phyloP scores from a whole-genome alignment of 1,140 invertebrate species.

The Choristoneura fumiferana region DNA sequence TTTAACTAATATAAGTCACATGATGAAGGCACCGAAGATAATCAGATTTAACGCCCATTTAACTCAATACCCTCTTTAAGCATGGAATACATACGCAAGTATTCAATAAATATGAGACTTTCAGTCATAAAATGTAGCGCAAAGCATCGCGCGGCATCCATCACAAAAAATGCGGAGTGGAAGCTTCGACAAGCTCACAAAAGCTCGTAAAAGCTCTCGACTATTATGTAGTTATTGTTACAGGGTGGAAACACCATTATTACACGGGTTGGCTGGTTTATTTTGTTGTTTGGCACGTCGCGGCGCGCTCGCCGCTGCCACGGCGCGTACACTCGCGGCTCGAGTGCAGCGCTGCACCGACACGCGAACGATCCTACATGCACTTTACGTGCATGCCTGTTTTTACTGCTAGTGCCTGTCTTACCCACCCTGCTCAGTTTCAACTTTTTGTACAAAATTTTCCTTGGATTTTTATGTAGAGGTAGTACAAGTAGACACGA shows the following conservation, averaged over 20 bases:
- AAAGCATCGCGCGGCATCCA: constrained; percentile 50
- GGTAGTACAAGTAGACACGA: neutral
- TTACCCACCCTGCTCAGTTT: neutral
- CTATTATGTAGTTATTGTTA: constrained; percentile 78
- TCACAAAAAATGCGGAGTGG: constrained; percentile 69
- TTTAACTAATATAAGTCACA: constrained; percentile 25
- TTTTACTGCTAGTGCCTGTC: neutral
- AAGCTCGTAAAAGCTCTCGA: constrained; percentile 76
- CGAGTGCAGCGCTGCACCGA: constrained; percentile 1
- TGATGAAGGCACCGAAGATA: constrained; percentile 43
- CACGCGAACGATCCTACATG: neutral
- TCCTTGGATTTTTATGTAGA: neutral
- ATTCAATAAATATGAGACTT: constrained; percentile 70
- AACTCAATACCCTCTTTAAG: constrained; percentile 41
- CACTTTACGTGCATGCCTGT: neutral
- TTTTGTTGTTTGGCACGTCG: constrained; percentile 65
- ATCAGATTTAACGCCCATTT: constrained; percentile 44
- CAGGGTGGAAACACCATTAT: constrained; percentile 76
- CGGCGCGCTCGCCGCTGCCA: constrained; percentile 40
- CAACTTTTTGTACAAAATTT: neutral
- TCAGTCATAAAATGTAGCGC: constrained; percentile 51
- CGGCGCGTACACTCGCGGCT: constrained; percentile 21
- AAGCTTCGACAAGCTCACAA: constrained; percentile 71
- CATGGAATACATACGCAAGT: constrained; percentile 40
- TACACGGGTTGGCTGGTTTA: constrained; percentile 65